Evolutionary conservation across 1,140 invertebrate species (phyloP).

Genomic region (Drosophila kohkoa): DNA sequence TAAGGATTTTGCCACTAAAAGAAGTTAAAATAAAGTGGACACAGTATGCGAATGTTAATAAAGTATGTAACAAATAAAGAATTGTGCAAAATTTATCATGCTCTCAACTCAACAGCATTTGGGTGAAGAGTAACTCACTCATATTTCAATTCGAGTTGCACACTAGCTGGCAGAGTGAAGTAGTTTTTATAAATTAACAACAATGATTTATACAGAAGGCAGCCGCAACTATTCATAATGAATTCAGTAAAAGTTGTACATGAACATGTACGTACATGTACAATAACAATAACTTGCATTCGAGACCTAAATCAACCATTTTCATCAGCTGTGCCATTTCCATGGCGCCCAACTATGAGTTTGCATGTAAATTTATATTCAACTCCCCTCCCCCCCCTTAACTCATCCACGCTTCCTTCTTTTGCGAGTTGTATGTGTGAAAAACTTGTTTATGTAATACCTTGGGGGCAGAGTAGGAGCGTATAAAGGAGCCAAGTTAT

Average conservation of each 20-base stretch:
- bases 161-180: conserved; percentile 25
- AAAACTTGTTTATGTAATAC: conserved; percentile 66
- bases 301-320: conserved; percentile 55
- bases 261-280: conserved; percentile 27
- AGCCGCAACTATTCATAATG: conserved; percentile 57
- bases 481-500: conserved; percentile 21
- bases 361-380: conserved; percentile 70
- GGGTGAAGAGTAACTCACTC: not conserved
- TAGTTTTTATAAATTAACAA: conserved; percentile 68
- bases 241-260: conserved; percentile 60
- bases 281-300: conserved; percentile 49
- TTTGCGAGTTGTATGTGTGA: not conserved
- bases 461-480: conserved; percentile 32
- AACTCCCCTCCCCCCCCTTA: not conserved
- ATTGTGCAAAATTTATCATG: conserved; percentile 12
- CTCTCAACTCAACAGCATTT: not conserved
- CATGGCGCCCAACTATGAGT: conserved; percentile 26
- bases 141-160: conserved; percentile 46
- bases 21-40: conserved; percentile 1
- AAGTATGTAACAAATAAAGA: not conserved
- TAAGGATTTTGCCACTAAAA: not conserved
- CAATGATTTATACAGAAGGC: conserved; percentile 66
- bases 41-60: conserved; percentile 8
- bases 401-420: too few species aligned
- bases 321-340: conserved; percentile 58